Evolutionary conservation across 2,113 vertebrate genomes (phyloP).

Genomic region (Micromys minutus): DNA sequence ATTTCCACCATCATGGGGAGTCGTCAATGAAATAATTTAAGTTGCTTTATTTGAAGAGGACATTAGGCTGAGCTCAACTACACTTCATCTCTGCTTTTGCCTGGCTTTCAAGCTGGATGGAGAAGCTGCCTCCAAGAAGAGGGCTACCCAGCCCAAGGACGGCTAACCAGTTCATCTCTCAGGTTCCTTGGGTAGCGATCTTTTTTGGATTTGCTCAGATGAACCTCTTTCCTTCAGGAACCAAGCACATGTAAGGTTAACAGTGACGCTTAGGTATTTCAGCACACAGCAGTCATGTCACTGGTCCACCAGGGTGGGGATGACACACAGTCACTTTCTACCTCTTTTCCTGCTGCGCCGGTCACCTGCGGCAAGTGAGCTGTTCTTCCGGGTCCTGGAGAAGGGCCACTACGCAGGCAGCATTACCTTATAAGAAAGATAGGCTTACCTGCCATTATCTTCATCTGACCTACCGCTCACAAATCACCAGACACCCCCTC

Average conservation of each 20-base stretch:
- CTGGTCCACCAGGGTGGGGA: slow-evolving; percentile 31
- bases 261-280: background rate
- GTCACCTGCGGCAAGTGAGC: slow-evolving; percentile 55
- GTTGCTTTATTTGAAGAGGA: slow-evolving; percentile 2
- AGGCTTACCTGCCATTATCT: slow-evolving; percentile 18
- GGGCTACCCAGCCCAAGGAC: background rate
- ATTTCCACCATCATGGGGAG: background rate
- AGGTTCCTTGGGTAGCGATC: background rate
- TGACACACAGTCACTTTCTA: slow-evolving; percentile 78
- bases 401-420: background rate
- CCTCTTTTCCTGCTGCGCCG: slow-evolving; percentile 63
- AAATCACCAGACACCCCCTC: slow-evolving; percentile 21
- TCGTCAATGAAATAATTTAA: background rate
- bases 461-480: slow-evolving; percentile 14
- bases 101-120: background rate
- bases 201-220: slow-evolving; percentile 31
- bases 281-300: slow-evolving; percentile 45
- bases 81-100: background rate
- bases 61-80: background rate
- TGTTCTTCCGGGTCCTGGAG: slow-evolving; percentile 58
- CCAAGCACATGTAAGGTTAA: slow-evolving; percentile 58
- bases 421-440: rapidly evolving
- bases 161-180: slow-evolving; percentile 17
- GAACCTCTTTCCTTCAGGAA: slow-evolving; percentile 57
- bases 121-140: background rate